Base-by-base conservation (phyloP, 2,888 invertebrate genomes). In the Ochropleura leucogaster region DNA sequence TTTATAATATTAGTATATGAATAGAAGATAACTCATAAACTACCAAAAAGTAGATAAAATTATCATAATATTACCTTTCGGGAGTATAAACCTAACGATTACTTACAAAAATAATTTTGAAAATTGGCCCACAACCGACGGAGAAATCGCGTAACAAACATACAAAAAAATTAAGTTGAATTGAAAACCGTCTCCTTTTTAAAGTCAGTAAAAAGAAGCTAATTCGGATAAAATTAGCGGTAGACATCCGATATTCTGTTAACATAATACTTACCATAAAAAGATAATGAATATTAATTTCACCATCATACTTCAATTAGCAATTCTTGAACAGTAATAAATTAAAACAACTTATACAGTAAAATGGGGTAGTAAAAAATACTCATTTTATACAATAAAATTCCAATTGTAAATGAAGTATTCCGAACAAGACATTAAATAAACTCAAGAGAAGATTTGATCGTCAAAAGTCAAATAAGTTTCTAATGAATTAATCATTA, bases 321-420 rank as follows among this genome's bases (percentile, higher is more conserved):
- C n/a, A n/a, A 49, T 30, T 44, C 42, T 44, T 9, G n/a, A 51
- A 30, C 20, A 59, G 12, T 59, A 67, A 77, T 53, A 60, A 68
- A 53, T 53, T 68, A 53, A 42, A 68, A 47, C 18, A 30, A 30
- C 20, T 68, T 51, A 68, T 42, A 3, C 30, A 30, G 4, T 51
- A 46, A 77, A 77, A 57, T 49, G 9, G 12, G 18, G 30, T 12
- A 5, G n/a, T 8, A 72, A 60, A 46, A 46, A 57, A 40, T 51
- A 76, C 40, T 7, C 57, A 67, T 68, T 77, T 57, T 49, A 30
- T 44, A 51, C 46, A 77, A 40, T 77, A 59, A 51, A 67, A 59
- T 42, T 67, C 14, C 0, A 30, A 44, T 30, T 44, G 5, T 46
- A 7, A 46, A 67, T 77, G 47, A 75, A 68, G 42, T 12, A 53